Conservation (phyloP, 2,113 vertebrate species). For the Pogona vitticeps region DNA sequence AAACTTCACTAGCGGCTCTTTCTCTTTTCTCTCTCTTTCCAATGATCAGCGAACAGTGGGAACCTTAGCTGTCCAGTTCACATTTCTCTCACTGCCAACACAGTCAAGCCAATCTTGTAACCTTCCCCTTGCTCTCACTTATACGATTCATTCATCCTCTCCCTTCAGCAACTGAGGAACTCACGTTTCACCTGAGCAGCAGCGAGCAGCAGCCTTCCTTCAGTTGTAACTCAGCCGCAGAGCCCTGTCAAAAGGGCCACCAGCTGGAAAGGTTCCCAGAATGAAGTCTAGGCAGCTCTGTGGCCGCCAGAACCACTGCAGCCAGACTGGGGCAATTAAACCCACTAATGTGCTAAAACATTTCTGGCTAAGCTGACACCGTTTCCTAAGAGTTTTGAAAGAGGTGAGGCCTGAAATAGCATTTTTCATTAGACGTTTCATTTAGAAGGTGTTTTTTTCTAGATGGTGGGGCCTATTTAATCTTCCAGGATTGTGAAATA, state of each 20-base stretch:
- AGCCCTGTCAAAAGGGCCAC: conserved; percentile 68
- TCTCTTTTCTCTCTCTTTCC: not conserved
- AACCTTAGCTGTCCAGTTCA: conserved; percentile 48
- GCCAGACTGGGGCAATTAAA: conserved; percentile 58
- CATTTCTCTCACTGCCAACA: conserved; percentile 52
- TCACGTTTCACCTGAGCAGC: conserved; percentile 52
- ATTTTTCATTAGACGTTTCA: not conserved
- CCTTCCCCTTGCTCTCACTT: conserved; percentile 46
- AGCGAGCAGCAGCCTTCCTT: conserved; percentile 32
- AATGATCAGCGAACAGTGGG: conserved; percentile 35
- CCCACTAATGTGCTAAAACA: conserved; percentile 75
- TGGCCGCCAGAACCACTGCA: conserved; percentile 60
- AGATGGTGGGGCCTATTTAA: not conserved
- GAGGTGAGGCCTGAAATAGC: conserved; percentile 50
- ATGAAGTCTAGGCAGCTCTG: conserved; percentile 70
- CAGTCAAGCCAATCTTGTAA: conserved; percentile 39
- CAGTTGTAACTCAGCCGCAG: conserved; percentile 59
- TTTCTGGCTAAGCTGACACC: conserved; percentile 69
- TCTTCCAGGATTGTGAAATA: not conserved
- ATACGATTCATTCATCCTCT: conserved; percentile 10
- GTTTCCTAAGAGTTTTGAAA: conserved; percentile 65
- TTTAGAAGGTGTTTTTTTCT: not conserved
- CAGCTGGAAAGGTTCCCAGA: conserved; percentile 70
- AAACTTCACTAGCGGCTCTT: conserved; percentile 38
- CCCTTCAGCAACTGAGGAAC: conserved; percentile 25